Conservation (phyloP, 2,888 invertebrate species). For the Cantharis flavilabris region DNA sequence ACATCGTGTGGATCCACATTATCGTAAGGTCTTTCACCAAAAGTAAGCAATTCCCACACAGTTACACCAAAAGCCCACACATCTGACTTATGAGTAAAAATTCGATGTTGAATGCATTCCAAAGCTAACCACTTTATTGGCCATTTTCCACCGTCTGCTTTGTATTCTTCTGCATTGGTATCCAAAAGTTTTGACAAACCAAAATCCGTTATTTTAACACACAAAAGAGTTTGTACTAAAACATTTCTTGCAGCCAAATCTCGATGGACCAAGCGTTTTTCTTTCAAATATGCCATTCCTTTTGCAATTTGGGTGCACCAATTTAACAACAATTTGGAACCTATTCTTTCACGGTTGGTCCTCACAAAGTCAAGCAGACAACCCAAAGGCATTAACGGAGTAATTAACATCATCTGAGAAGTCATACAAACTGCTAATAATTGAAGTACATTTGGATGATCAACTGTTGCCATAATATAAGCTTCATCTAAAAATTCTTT, state of each 20-base stretch:
- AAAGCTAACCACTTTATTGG: slow-evolving; percentile 98
- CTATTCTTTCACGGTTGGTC: slow-evolving; percentile 89
- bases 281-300: slow-evolving; percentile 96
- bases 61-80: slow-evolving; percentile 99
- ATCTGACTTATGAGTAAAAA: slow-evolving; percentile 97
- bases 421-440: slow-evolving; percentile 96
- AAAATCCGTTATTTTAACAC: slow-evolving; percentile 97
- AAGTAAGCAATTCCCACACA: slow-evolving; percentile 96
- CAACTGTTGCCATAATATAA: slow-evolving; percentile 97
- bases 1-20: slow-evolving; percentile 90
- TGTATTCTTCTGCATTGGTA: slow-evolving; percentile 93
- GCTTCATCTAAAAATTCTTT: slow-evolving; percentile 96
- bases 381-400: slow-evolving; percentile 96
- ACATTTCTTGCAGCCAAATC: slow-evolving; percentile 98
- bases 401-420: slow-evolving; percentile 96
- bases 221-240: slow-evolving; percentile 88
- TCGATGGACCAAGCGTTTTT: slow-evolving; percentile 90
- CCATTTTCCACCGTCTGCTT: slow-evolving; percentile 96
- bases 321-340: slow-evolving; percentile 90
- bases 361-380: slow-evolving; percentile 93
- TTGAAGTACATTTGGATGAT: slow-evolving; percentile 92
- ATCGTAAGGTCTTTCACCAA: slow-evolving; percentile 93
- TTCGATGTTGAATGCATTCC: slow-evolving; percentile 93
- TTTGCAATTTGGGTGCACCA: slow-evolving; percentile 98
- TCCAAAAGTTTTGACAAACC: slow-evolving; percentile 95